A percentile compares a stretch with the other conserved stretches of the same genome.
Evolutionary conservation across 1,140 invertebrate genomes (phyloP).

Genomic region (Proctacanthus coquilletti): DNA sequence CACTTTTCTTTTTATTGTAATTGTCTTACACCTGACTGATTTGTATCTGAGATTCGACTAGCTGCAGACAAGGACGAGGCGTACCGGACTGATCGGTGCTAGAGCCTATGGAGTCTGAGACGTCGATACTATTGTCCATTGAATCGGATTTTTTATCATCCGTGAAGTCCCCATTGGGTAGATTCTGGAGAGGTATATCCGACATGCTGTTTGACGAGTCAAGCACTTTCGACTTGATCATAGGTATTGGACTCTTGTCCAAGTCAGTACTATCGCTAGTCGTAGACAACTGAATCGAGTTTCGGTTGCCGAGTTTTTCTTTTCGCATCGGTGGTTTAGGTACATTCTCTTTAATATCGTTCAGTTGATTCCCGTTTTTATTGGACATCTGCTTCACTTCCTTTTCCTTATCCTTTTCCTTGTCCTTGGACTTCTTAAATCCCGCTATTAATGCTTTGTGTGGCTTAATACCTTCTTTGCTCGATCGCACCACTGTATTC

Average conservation of each 20-base stretch:
- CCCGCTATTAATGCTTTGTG: constrained; percentile 28
- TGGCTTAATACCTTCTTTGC: constrained; percentile 26
- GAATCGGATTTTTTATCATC: not conserved
- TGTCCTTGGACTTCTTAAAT: constrained; percentile 29
- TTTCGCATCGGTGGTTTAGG: not conserved
- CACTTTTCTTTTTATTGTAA: too few species aligned
- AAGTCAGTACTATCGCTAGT: not conserved
- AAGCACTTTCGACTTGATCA: not conserved
- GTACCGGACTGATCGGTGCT: not conserved
- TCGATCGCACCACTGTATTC: constrained; percentile 23
- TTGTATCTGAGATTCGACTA: not conserved
- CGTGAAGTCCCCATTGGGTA: not conserved
- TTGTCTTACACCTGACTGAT: not conserved
- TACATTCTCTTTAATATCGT: not conserved
- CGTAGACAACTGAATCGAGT: not conserved
- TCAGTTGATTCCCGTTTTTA: not conserved
- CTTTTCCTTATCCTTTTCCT: constrained; percentile 24
- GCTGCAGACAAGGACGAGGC: not conserved
- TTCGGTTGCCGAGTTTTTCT: not conserved
- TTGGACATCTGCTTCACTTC: not conserved
- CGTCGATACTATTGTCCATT: not conserved
- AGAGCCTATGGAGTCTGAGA: not conserved
- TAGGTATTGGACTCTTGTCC: not conserved
- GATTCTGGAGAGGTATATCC: not conserved
- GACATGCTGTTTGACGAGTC: not conserved